Base-by-base conservation (phyloP, 1,140 invertebrate species). In the Hylaeus anthracinus region DNA sequence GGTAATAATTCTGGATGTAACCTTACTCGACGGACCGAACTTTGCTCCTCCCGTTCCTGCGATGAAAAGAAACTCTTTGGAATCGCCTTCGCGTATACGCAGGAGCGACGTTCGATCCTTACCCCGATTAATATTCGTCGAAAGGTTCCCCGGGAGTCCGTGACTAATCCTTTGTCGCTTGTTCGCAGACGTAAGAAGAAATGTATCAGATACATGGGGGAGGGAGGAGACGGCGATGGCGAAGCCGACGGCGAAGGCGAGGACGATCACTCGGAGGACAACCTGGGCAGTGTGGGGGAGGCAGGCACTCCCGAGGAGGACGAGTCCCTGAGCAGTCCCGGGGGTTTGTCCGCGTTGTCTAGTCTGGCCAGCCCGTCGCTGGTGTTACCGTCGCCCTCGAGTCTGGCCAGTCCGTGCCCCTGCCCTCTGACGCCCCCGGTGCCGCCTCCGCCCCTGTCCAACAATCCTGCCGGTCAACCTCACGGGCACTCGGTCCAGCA, bases 171-270 rank as follows among this genome's bases (percentile, higher is more conserved):
- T 8, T 15, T 5, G 3, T 0, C 53, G 14, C 39, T 88, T 87
- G 78, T 88, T 84, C 96, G 51, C 95, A 99, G 98, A 95, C 97
- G 98, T 95, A 99, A 99, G 96, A 99, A 99, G 95, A 99, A 99
- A 95, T 99, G 98, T 95, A 98, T 99, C 92, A 96, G 98, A 83
- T 99, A 98, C 94, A 97, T 98, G 96, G 95, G 95, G 90, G 94
- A 94, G 89, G 93, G 96, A 95, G 94, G 95, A 94, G 89, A 95
- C 92, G 94, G 96, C 88, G 94, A 96, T 91, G 93, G 95, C 90
- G 94, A 95, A 91, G 95, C 95, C 87, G 95, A 93, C 69, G 96
- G 91, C 93, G 96, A 93, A 89, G 94, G 84, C 82, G 92, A 90
- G 92, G 95, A 95, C 86, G 97, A 97, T 88, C 95, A 95, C 83